These are phyloP conservation scores for Ciconia nigra DNA, from an alignment of 2,797 vertebrate species.

Conservation along the genomic window DNA sequence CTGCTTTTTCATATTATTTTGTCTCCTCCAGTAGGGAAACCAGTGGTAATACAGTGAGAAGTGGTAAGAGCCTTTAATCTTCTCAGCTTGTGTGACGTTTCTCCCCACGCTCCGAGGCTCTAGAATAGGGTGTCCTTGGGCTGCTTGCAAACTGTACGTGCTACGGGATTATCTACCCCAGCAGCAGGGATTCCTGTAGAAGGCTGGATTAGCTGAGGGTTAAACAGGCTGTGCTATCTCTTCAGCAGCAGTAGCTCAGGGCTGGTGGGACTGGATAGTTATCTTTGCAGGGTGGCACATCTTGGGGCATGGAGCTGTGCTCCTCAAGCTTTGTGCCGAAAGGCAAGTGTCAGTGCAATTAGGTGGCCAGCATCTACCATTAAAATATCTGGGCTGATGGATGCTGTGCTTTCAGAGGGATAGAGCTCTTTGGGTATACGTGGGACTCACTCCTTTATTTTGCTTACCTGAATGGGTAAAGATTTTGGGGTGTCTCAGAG, in stretches of 20 bases:
- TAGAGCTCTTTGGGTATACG: rapidly evolving
- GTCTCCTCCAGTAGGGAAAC: not conserved
- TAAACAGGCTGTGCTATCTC: not conserved
- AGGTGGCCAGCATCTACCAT: not conserved
- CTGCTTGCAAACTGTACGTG: rapidly evolving
- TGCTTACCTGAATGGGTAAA: not conserved
- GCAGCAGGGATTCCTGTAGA: not conserved
- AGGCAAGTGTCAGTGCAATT: not conserved
- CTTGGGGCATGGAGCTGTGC: not conserved
- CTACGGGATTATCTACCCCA: not conserved
- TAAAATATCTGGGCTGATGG: not conserved
- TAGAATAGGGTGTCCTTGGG: not conserved
- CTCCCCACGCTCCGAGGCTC: rapidly evolving
- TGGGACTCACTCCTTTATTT: not conserved
- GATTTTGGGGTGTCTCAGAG: not conserved
- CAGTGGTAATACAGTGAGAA: not conserved
- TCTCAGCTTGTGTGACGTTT: not conserved
- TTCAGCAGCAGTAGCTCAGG: not conserved
- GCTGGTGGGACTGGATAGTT: not conserved
- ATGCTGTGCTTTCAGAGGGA: not conserved
- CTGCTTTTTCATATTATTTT: not conserved
- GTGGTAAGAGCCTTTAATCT: not conserved
- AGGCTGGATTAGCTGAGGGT: not conserved
- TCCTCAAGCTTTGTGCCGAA: not conserved
- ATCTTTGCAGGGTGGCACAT: not conserved